Base-by-base conservation (phyloP, 2,113 vertebrate species). In the Pterophyllum scalare region DNA sequence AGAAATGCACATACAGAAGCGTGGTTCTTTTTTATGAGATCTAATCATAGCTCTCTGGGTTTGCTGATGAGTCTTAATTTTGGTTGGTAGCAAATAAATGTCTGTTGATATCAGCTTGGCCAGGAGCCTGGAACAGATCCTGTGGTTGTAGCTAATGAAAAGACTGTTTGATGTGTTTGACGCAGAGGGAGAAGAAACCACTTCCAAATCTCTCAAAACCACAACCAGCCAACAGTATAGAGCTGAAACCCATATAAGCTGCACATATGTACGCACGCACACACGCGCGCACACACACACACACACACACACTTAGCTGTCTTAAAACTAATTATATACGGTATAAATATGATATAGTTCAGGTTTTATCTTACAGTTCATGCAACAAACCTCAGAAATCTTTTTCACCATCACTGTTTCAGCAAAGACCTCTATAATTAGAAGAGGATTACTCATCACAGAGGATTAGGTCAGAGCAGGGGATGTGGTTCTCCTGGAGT, bases 21-120 rank as follows among this genome's bases (percentile, higher is more conserved):
- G 57, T 17, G 2, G 56, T 8, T 70, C 43, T 64, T 24, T 24
- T 82, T 86, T 22, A 79, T 77, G 85, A 81, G 81, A 56, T 80
- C 83, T 92, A 93, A 92, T 92, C 65, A 91, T 89, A 91, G 89
- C 85, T 56, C 62, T 46, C 15, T 3, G 22, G 12, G 70, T 74
- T 85, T 78, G 77, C 77, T 93, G 91, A 95, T 90, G 91, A 92
- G 81, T 82, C 84, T 76, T 90, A 89, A 91, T 91, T 90, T 90
- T 72, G 75, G 86, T 59, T 35, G 81, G 67, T 75, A 77, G 77
- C 83, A 84, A 70, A 91, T 90, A 89, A 87, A 92, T 75, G 81
- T 79, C 75, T 82, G 83, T 61, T 91, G 87, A 89, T 93, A 91
- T 91, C 75, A 64, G 56, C 59, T 80, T 92, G 90, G 87, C 80